phyloP scores from a whole-genome alignment of 2,888 invertebrate genomes.

The Trypoxylon attenuatum region DNA sequence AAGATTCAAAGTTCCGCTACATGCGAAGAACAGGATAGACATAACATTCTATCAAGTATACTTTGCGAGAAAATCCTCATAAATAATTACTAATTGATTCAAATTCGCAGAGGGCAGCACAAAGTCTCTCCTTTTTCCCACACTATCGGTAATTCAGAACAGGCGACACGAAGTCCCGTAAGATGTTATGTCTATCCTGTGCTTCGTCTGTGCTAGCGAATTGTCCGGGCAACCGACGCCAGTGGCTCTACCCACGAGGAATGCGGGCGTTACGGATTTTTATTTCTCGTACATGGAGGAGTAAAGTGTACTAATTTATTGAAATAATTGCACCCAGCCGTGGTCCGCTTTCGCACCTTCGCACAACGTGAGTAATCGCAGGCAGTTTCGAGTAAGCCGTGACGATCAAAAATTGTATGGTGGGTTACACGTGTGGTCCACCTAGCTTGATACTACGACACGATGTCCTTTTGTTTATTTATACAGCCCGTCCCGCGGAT shows the following conservation, averaged over 20 bases:
- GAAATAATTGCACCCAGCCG: conserved; percentile 67
- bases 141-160: no score
- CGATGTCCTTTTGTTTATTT: conserved; percentile 67
- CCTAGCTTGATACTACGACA: background rate
- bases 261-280: conserved; percentile 67
- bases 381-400: conserved; percentile 5
- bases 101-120: no score
- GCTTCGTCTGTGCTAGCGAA: no score
- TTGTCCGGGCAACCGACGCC: no score
- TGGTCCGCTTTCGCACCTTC: conserved; percentile 52
- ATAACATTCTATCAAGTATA: no score
- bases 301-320: conserved; percentile 70
- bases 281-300: conserved; percentile 69
- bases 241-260: conserved; percentile 65
- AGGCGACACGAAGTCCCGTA: no score
- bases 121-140: no score
- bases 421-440: background rate
- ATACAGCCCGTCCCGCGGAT: conserved; percentile 51
- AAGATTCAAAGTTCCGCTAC: no score
- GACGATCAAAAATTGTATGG: background rate
- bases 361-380: conserved; percentile 63
- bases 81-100: no score
- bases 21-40: no score
- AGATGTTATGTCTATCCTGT: no score
- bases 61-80: no score